phyloP scores from a whole-genome alignment of 2,888 invertebrate species.

The Byasa hedistus region DNA sequence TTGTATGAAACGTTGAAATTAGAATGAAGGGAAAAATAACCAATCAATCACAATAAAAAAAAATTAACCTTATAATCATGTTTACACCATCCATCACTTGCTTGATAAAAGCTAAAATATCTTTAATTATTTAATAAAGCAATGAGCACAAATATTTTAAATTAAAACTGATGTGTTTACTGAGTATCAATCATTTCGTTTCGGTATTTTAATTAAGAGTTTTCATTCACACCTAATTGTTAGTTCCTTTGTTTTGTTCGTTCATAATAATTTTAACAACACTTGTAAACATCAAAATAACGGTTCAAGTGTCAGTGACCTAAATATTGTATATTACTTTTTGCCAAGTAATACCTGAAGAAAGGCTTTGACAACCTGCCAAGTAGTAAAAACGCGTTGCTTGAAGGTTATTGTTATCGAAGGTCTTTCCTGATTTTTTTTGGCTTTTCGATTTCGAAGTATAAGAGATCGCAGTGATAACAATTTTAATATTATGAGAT shows the following conservation, averaged over 20 bases:
- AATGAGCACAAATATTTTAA: not conserved
- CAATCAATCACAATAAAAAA: not conserved
- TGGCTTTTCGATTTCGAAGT: not conserved
- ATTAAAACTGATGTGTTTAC: not conserved
- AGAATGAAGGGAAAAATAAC: not conserved
- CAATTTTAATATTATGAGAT: not conserved
- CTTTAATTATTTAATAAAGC: not conserved
- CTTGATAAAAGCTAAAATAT: not conserved
- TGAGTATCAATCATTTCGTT: not conserved
- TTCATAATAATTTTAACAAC: not conserved
- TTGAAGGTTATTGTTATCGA: conserved; percentile 13
- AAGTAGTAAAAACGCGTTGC: conserved; percentile 21
- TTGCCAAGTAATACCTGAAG: conserved; percentile 19
- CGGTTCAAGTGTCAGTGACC: conserved; percentile 6
- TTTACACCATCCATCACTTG: conserved; percentile 2
- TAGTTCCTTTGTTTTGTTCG: not conserved
- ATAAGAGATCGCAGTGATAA: not conserved
- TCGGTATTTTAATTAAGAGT: not conserved
- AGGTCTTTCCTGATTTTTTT: conserved; percentile 1
- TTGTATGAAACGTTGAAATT: not conserved
- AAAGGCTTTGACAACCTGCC: conserved; percentile 22
- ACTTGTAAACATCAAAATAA: not conserved
- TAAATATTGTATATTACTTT: conserved; percentile 10
- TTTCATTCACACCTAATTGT: not conserved
- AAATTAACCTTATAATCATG: not conserved